Conservation (phyloP, 2,888 invertebrate species). For the Chaetoderma sp. region DNA sequence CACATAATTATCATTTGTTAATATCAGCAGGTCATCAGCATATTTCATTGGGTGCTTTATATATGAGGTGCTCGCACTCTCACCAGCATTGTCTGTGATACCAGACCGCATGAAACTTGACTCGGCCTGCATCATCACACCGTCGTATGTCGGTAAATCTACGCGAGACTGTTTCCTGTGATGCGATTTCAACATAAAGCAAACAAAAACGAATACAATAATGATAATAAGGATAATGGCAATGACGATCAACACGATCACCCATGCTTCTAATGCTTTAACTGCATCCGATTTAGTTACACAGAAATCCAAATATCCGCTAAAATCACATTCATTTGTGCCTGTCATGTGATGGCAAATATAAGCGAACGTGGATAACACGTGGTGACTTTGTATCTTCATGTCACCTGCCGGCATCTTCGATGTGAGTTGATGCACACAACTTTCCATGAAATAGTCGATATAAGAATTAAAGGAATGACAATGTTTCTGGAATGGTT, state of each 20-base stretch:
- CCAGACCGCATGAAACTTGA: too few relatives aligned
- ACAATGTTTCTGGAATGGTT: slow-evolving; percentile 10
- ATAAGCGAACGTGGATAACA: slow-evolving; percentile 36
- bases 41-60: too few relatives aligned
- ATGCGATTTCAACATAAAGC: too few relatives aligned
- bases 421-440: slow-evolving; percentile 40
- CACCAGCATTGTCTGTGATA: too few relatives aligned
- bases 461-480: slow-evolving; percentile 21
- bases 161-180: too few relatives aligned
- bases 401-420: slow-evolving; percentile 23
- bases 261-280: neutral
- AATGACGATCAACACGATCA: neutral
- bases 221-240: neutral
- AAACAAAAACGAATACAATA: neutral
- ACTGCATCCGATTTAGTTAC: too few relatives aligned
- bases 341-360: slow-evolving; percentile 44
- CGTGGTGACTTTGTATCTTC: slow-evolving; percentile 24
- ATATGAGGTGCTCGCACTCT: too few relatives aligned
- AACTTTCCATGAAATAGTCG: slow-evolving; percentile 45
- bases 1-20: too few relatives aligned
- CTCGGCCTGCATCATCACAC: too few relatives aligned
- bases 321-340: slow-evolving; percentile 41
- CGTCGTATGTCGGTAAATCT: too few relatives aligned
- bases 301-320: slow-evolving; percentile 43
- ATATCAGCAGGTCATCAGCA: too few relatives aligned